Conservation (phyloP, 2,888 invertebrate species). For the Latrodectus hesperus region DNA sequence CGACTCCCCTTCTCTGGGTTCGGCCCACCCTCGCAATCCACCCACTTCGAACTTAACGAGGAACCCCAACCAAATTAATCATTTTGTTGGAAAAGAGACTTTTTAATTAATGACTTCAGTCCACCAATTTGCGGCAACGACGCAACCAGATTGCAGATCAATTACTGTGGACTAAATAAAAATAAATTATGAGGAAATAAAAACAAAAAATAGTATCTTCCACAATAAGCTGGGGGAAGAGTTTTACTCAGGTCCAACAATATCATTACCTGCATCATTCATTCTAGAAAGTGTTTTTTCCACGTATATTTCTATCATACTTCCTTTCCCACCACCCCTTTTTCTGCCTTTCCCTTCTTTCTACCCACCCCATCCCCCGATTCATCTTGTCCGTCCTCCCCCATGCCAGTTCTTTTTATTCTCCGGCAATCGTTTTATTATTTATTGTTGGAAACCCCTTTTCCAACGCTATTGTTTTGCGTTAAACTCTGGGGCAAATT, state of each 20-base stretch:
- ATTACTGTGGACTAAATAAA: slow-evolving; percentile 57
- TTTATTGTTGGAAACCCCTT: slow-evolving; percentile 32
- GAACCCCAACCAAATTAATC: slow-evolving; percentile 60
- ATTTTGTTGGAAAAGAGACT: slow-evolving; percentile 67
- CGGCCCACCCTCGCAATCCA: neutral
- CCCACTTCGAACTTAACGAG: slow-evolving; percentile 36
- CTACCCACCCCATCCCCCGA: neutral
- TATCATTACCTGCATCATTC: slow-evolving; percentile 67
- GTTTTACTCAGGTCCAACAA: slow-evolving; percentile 52
- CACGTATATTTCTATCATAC: neutral
- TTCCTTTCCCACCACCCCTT: neutral
- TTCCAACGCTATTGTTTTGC: slow-evolving; percentile 49
- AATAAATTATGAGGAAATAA: slow-evolving; percentile 32
- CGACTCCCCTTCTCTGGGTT: no score
- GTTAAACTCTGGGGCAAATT: slow-evolving; percentile 61
- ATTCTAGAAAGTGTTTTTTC: slow-evolving; percentile 24
- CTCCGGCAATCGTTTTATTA: slow-evolving; percentile 8
- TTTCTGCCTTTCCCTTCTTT: neutral
- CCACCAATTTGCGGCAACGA: slow-evolving; percentile 63
- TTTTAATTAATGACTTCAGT: slow-evolving; percentile 66
- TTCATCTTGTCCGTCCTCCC: neutral
- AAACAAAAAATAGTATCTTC: slow-evolving; percentile 21
- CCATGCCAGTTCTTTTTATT: neutral
- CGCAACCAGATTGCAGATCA: slow-evolving; percentile 64
- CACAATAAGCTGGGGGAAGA: slow-evolving; percentile 34